Conservation (phyloP, 2,888 invertebrate species). For the Zhuqinia jingwanae region DNA sequence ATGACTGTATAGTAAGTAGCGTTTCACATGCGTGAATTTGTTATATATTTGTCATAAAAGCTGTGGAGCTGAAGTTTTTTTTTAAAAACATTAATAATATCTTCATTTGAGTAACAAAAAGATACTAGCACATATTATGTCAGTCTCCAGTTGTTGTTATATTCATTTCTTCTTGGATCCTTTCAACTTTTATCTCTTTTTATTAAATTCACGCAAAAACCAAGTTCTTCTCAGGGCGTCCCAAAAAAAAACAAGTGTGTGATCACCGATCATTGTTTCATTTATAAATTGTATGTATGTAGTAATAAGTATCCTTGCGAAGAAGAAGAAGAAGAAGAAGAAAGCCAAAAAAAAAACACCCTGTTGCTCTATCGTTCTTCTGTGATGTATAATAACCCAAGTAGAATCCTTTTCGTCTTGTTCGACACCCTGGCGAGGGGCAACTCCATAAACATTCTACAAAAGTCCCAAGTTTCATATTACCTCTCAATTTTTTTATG, state of each 20-base stretch:
- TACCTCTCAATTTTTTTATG: conserved; percentile 75
- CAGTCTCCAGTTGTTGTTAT: background rate
- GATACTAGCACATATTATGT: background rate
- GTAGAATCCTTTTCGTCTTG: conserved; percentile 59
- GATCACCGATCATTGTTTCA: conserved; percentile 38
- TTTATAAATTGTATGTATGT: too few relatives aligned
- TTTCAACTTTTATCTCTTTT: background rate
- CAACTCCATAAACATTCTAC: conserved; percentile 78
- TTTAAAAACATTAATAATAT: background rate
- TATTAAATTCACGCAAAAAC: background rate
- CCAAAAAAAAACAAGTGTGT: background rate
- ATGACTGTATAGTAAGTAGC: too few relatives aligned
- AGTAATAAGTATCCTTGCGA: background rate
- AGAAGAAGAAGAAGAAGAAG: too few relatives aligned
- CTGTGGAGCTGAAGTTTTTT: too few relatives aligned
- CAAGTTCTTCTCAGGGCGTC: conserved; percentile 10
- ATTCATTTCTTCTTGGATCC: background rate
- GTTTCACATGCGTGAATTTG: too few relatives aligned
- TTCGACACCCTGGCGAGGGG: conserved; percentile 77
- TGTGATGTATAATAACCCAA: background rate
- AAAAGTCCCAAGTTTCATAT: conserved; percentile 72
- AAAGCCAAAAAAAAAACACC: background rate
- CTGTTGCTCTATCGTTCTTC: background rate
- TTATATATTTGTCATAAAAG: background rate
- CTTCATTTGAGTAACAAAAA: background rate